phyloP scores from a whole-genome alignment of 2,797 vertebrate genomes.

The Dendrocincla tyrannina region DNA sequence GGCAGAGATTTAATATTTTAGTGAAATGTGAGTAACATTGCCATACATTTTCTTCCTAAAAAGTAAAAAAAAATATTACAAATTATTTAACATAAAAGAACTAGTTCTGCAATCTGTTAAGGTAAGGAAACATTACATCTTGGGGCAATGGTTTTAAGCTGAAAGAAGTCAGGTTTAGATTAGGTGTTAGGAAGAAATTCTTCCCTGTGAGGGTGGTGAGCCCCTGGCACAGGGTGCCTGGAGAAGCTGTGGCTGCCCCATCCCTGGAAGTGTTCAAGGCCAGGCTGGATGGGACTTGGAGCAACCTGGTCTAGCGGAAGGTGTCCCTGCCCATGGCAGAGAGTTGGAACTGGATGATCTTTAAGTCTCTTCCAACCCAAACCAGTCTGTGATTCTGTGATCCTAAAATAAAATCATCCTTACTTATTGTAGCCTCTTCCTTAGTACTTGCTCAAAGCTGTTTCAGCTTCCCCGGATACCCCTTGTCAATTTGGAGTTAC shows the following conservation, averaged over 20 bases:
- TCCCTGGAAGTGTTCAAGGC: neutral
- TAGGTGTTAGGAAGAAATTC: neutral
- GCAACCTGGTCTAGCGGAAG: accelerated
- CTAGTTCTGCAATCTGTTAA: neutral
- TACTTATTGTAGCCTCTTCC: neutral
- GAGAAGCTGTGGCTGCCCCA: neutral
- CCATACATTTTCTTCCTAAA: neutral
- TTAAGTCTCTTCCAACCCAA: neutral
- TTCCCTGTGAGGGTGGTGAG: neutral
- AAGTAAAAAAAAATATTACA: accelerated
- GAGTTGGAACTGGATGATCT: neutral
- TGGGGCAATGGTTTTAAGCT: neutral
- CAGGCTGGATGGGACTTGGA: accelerated
- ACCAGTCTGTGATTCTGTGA: neutral
- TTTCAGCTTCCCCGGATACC: neutral
- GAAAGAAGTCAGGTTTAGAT: neutral
- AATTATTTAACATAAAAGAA: neutral
- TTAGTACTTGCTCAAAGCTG: neutral
- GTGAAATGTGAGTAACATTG: neutral
- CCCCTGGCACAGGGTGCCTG: accelerated
- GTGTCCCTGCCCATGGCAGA: neutral
- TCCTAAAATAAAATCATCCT: neutral
- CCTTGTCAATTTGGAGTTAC: neutral
- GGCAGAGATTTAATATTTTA: neutral
- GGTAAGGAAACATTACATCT: neutral